Evolutionary conservation across 35 echinoderm and acorn worm species (phyloP), one percentile per base, ranked within the genome.

Genomic region (Diadema setosum): DNA sequence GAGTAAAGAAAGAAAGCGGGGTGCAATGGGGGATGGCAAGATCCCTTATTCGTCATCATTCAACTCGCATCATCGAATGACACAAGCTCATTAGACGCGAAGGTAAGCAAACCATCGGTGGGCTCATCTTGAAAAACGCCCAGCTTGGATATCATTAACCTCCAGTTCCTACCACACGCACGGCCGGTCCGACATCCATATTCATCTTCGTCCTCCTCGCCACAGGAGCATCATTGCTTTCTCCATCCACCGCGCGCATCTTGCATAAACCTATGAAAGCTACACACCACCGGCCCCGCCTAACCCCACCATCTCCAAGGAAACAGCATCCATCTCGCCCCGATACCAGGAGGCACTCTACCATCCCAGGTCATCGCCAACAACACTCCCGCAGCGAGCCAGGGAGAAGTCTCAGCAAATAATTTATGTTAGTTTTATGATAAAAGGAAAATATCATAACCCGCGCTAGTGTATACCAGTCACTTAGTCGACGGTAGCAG

Each of bases 341-440:
- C 48, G n/a, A 52, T 9, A 9, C 48, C 9, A 11, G 9, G 48
- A 52, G 9, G 9, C 9, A 11, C 48, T 52, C 9, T 52, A 52
- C 48, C 48, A 52, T 9, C n/a, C 9, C 48, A 11, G n/a, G n/a
- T n/a, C n/a, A n/a, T n/a, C n/a, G n/a, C n/a, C n/a, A n/a, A n/a
- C n/a, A n/a, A n/a, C n/a, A n/a, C 73, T 42, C 73, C 73, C 34
- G 73, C 73, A 41, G 73, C 33, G 33, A 34, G 21, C n/a, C 35
- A 78, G 24, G 73, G 73, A 21, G 44, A 78, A 78, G 27, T 78
- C 39, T 42, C 35, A 78, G 73, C 37, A 78, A 76, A 44, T 78
- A 78, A 78, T 78, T 78, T 78, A 78, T 78, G 70, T 42, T 78
- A 78, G 39, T 78, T 43, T 41, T 78, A 78, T 78, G 39, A 78